A percentile compares a stretch with the other conserved stretches of the same genome.
phyloP scores from a whole-genome alignment of 2,888 invertebrate genomes.

The Drosophila macrospina region DNA sequence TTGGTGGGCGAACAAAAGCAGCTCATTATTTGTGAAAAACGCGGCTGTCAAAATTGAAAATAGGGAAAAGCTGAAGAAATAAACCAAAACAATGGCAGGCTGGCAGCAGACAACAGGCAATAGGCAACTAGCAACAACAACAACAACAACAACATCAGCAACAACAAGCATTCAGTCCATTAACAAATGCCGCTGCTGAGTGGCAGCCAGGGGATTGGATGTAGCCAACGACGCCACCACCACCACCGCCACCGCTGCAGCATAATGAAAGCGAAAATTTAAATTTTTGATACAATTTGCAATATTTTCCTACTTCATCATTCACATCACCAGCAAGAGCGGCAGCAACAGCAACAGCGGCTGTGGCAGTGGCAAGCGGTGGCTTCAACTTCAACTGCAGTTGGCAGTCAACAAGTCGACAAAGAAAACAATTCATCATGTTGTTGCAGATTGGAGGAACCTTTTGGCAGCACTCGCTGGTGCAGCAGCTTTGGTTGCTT shows the following conservation, averaged over 20 bases:
- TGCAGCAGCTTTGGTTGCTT: conserved; percentile 4
- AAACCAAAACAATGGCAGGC: conserved; percentile 67
- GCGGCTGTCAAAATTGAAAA: conserved; percentile 80
- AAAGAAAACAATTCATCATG: conserved; percentile 82
- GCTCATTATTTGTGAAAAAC: conserved; percentile 81
- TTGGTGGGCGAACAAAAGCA: conserved; percentile 54
- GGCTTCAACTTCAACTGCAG: conserved; percentile 34
- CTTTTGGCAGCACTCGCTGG: conserved; percentile 54
- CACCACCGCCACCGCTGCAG: conserved; percentile 28
- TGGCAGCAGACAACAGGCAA: conserved; percentile 19
- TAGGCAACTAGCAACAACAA: conserved; percentile 12
- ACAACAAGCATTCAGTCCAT: conserved; percentile 54
- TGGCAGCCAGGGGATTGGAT: conserved; percentile 34
- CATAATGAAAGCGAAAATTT: conserved; percentile 82
- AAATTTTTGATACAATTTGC: conserved; percentile 83
- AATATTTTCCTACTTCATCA: conserved; percentile 77
- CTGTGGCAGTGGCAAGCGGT: conserved; percentile 12
- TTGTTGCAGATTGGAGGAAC: conserved; percentile 73
- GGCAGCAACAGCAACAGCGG: conserved; percentile 8
- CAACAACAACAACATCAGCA: conserved; percentile 27
- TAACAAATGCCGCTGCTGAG: conserved; percentile 58
- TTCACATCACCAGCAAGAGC: conserved; percentile 57
- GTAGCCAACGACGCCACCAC: conserved; percentile 41
- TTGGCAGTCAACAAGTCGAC: conserved; percentile 76
- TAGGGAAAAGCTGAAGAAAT: conserved; percentile 67